A percentile compares a stretch with the other conserved stretches of the same genome.
phyloP scores from a whole-genome alignment of 92 coral and sea anemone genomes.

The Parazoanthus atlanticus region DNA sequence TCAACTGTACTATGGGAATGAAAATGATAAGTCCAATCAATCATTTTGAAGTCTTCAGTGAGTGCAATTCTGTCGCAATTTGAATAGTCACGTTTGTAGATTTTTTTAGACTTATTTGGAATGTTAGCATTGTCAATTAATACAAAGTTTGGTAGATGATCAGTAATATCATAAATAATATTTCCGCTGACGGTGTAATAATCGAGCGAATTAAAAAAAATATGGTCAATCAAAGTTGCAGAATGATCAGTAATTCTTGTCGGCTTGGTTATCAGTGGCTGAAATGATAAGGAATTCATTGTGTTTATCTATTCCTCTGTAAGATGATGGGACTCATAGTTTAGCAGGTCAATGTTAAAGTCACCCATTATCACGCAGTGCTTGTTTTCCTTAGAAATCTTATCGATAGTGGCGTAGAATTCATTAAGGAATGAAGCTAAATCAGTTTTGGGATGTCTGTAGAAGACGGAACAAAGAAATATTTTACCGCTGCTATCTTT shows the following conservation, averaged over 20 bases:
- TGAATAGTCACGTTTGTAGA: constrained; percentile 50
- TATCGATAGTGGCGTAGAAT: constrained; percentile 15
- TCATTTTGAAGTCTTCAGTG: constrained; percentile 43
- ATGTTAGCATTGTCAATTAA: too few species aligned
- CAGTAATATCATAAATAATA: constrained; percentile 32
- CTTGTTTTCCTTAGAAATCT: constrained; percentile 8
- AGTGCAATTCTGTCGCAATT: constrained; percentile 38
- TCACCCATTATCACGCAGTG: constrained; percentile 27
- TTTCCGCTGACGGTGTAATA: too few species aligned
- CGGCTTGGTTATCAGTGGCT: constrained; percentile 27
- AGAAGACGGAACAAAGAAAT: too few species aligned
- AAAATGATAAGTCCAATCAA: constrained; percentile 41
- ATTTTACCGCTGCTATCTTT: constrained; percentile 1
- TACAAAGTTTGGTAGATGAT: too few species aligned
- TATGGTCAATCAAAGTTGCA: too few species aligned
- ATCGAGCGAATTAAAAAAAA: too few species aligned
- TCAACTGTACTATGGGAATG: constrained; percentile 38
- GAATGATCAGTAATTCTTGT: too few species aligned
- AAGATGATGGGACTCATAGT: too few species aligned
- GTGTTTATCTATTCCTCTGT: too few species aligned
- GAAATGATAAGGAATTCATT: too few species aligned
- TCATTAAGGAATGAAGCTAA: constrained; percentile 1
- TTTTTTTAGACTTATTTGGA: constrained; percentile 37
- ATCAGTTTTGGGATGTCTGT: constrained; percentile 6
- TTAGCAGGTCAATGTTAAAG: too few species aligned